Base-by-base conservation (phyloP, 1,140 invertebrate genomes). In the Telenomus remus region DNA sequence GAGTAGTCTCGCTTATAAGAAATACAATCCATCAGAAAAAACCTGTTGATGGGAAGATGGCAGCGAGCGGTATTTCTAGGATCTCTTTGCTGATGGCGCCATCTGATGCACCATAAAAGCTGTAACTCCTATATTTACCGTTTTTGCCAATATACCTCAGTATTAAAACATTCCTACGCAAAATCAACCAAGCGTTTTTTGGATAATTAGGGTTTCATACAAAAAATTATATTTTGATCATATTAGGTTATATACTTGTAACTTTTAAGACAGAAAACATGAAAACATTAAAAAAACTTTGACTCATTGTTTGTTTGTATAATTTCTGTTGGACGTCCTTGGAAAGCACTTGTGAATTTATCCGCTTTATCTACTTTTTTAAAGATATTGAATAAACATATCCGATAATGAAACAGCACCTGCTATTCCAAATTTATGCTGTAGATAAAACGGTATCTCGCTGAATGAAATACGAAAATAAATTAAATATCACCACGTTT, bases 221-320 rank as follows among this genome's bases (percentile, higher is more conserved):
- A 39, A 9, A 39, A 9, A 39, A 9, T 10, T 35, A 35, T 35
- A 39, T 11, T 39, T 39, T 39, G n/a, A 39, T 4, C 42, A 44
- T 44, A 14, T 8, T n/a, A 37, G 14, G 12, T 51, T 51, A 15
- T 39, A 42, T 14, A 42, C 15, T 4, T 13, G n/a, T 43, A 12
- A 15, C 42, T 59, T 43, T n/a, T n/a, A n/a, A n/a, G n/a, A n/a
- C n/a, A n/a, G n/a, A 13, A 13, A 7, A 13, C 16, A 34, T 50
- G 10, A 59, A 49, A n/a, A n/a, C n/a, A 49, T 12, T 49, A 39
- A 49, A 59, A 59, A 42, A 42, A 0, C 19, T 50, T 11, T 60
- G 57, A 60, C 35, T 60, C 57, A 60, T 50, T 60, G 47, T 60
- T 60, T 60, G 57, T 60, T 60, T 60, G 37, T 50, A 60, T 60